Conservation (phyloP, 2,113 vertebrate species). For the Xiphias gladius region DNA sequence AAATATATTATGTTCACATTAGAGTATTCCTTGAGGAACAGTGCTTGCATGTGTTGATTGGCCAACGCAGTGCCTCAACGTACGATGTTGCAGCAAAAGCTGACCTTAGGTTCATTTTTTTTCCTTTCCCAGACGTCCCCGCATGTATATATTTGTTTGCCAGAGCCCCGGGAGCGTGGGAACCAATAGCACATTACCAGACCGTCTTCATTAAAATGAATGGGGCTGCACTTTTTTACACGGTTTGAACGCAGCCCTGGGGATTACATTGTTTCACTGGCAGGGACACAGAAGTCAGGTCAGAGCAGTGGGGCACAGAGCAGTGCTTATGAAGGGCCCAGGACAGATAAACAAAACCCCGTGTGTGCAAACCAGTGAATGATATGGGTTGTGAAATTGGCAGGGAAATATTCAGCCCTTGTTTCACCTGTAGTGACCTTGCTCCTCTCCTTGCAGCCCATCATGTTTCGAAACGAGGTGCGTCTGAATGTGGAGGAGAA, state of each 20-base stretch:
- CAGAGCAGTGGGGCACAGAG: background rate
- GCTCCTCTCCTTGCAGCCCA: slow-evolving; percentile 85
- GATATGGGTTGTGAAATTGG: slow-evolving; percentile 47
- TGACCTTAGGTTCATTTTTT: no score
- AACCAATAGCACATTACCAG: no score
- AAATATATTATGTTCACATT: no score
- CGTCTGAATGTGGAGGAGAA: slow-evolving; percentile 99
- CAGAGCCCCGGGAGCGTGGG: no score
- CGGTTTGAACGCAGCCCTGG: background rate
- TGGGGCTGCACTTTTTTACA: background rate
- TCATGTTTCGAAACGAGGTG: slow-evolving; percentile 98
- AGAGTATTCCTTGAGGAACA: no score
- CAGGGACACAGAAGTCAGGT: background rate
- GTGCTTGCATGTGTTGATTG: no score
- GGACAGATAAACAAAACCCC: background rate
- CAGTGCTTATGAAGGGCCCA: background rate
- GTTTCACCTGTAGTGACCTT: slow-evolving; percentile 20
- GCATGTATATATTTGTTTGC: no score
- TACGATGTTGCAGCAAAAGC: background rate
- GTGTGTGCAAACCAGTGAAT: slow-evolving; percentile 51
- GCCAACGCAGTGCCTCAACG: no score
- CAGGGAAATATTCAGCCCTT: background rate
- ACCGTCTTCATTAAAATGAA: background rate
- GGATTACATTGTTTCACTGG: background rate
- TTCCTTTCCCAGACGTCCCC: no score